phyloP scores from a whole-genome alignment of 2,113 vertebrate genomes.

The Machaerirhynchus nigripectus region DNA sequence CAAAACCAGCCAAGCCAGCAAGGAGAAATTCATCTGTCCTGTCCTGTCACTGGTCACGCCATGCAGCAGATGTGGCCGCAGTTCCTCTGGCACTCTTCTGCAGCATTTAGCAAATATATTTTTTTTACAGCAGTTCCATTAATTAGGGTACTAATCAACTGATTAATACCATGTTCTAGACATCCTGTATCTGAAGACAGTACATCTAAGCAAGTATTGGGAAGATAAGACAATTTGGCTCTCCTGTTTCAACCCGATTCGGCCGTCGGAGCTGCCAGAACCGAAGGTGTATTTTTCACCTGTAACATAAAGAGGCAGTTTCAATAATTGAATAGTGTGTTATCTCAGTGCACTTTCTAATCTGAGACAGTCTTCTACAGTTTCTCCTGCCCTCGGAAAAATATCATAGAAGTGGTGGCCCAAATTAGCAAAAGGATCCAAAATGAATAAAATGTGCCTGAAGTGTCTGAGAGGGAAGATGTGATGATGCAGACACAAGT shows the following conservation, averaged over 20 bases:
- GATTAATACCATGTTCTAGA: not conserved
- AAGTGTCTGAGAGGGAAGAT: not conserved
- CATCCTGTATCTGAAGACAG: not conserved
- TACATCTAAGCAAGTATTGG: not conserved
- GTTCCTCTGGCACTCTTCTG: not conserved
- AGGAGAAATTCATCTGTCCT: not conserved
- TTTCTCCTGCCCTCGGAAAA: not conserved
- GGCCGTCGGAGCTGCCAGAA: not conserved
- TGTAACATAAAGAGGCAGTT: constrained; percentile 27
- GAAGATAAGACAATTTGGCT: not conserved
- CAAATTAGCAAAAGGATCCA: not conserved
- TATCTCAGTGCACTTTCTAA: not conserved
- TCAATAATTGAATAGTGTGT: constrained; percentile 22
- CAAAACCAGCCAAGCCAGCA: not conserved
- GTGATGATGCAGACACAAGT: not conserved
- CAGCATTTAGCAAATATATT: not conserved
- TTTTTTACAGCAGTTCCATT: not conserved
- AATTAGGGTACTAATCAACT: not conserved
- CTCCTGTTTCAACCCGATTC: not conserved
- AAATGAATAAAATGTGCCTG: not conserved
- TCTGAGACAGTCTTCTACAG: not conserved
- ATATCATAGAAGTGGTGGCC: not conserved
- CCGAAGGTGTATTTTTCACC: constrained; percentile 1
- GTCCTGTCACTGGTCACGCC: not conserved
- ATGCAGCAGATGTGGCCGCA: fast-evolving